phyloP scores from a whole-genome alignment of 2,113 vertebrate genomes.

The Microtus montanus region DNA sequence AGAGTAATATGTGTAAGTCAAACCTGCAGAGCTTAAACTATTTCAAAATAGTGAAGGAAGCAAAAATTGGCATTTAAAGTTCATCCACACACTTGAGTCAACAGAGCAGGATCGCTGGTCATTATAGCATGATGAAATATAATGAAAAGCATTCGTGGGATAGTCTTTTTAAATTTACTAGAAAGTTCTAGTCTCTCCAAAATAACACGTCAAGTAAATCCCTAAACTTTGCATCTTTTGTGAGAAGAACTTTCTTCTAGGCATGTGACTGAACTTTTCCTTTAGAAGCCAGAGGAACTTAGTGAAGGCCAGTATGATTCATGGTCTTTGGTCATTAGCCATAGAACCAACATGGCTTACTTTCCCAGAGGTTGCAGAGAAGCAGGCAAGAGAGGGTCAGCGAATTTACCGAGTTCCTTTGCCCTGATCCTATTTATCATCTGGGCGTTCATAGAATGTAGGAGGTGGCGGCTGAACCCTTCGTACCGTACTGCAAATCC shows the following conservation, averaged over 20 bases:
- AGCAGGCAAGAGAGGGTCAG: background rate
- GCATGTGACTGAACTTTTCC: background rate
- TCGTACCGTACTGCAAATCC: background rate
- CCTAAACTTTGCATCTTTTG: background rate
- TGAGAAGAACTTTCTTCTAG: constrained; percentile 17
- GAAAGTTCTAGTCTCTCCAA: constrained; percentile 2
- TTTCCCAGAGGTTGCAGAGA: constrained; percentile 1
- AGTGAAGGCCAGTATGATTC: background rate
- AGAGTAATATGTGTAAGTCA: background rate
- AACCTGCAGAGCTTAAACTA: background rate
- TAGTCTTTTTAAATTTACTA: background rate
- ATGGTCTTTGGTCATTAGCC: background rate
- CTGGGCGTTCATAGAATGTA: background rate
- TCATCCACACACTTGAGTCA: background rate
- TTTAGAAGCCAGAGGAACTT: background rate
- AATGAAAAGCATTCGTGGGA: background rate
- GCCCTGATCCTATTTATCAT: background rate
- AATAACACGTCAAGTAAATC: constrained; percentile 13
- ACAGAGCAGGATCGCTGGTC: background rate
- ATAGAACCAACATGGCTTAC: background rate
- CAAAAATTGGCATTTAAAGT: background rate
- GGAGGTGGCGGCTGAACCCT: background rate
- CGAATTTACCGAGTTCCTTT: constrained; percentile 5
- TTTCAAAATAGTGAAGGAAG: constrained; percentile 5
- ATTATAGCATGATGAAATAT: background rate